Evolutionary conservation across 2,797 vertebrate species (phyloP).

Genomic region (Sebastes cheni): DNA sequence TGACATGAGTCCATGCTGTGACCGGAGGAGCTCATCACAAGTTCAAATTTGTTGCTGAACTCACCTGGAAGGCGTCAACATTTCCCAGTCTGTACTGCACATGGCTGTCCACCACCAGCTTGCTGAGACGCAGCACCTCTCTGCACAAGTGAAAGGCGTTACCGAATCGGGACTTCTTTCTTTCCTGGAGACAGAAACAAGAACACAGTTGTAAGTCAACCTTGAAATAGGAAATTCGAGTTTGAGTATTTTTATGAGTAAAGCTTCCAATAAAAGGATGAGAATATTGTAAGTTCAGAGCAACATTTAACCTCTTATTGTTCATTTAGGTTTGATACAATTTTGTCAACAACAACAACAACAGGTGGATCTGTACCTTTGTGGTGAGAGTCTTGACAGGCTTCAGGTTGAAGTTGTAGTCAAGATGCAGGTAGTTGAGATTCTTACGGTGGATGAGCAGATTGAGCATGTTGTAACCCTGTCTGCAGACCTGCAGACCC

Average conservation of each 20-base stretch:
- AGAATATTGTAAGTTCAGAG: not conserved
- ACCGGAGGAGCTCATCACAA: not conserved
- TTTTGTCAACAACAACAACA: not conserved
- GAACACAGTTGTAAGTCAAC: not conserved
- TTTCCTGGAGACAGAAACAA: slow-evolving; percentile 82
- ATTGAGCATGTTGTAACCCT: slow-evolving; percentile 99
- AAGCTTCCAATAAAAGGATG: not conserved
- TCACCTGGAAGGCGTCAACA: slow-evolving; percentile 97
- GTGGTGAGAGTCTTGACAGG: slow-evolving; percentile 99
- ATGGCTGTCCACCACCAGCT: slow-evolving; percentile 98
- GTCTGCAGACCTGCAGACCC: slow-evolving; percentile 96
- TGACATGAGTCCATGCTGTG: not conserved
- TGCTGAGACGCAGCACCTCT: slow-evolving; percentile 96
- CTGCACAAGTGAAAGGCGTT: slow-evolving; percentile 98
- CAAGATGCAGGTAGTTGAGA: slow-evolving; percentile 97
- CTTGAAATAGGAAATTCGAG: not conserved
- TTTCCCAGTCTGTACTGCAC: slow-evolving; percentile 98
- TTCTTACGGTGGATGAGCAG: slow-evolving; percentile 99
- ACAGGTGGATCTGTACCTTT: slow-evolving; percentile 82
- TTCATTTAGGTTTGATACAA: not conserved
- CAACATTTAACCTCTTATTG: not conserved
- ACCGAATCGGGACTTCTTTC: slow-evolving; percentile 98
- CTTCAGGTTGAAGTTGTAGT: slow-evolving; percentile 99
- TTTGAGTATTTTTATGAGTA: not conserved
- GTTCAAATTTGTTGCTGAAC: not conserved